A percentile compares a stretch with the other conserved stretches of the same genome.
These are phyloP conservation scores for Acipenser ruthenus DNA, from an alignment of 2,797 vertebrate species.

Conservation along the genomic window DNA sequence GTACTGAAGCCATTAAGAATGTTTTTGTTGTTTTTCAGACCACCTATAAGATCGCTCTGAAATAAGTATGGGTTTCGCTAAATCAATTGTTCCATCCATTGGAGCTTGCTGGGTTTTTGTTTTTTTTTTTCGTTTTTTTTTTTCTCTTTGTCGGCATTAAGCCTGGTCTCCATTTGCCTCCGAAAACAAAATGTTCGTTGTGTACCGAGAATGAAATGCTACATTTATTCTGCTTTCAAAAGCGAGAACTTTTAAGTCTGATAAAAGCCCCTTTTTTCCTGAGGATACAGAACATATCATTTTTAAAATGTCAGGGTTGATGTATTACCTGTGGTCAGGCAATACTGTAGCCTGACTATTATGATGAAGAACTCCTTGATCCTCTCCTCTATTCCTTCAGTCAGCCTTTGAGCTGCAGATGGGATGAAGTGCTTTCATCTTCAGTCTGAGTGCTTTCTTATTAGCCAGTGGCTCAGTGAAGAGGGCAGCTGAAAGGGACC, in stretches of 20 bases:
- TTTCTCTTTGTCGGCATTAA: background rate
- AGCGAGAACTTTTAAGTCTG: background rate
- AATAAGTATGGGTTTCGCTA: no score
- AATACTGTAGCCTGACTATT: slow-evolving; percentile 1
- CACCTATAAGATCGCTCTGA: no score
- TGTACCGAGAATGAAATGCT: background rate
- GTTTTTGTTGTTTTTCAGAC: no score
- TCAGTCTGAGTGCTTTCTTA: background rate
- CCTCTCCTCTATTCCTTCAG: background rate
- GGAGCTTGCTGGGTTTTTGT: no score
- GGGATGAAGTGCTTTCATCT: slow-evolving; percentile 2
- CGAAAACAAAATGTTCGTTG: background rate
- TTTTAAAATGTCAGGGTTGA: slow-evolving; percentile 9
- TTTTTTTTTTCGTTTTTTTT: background rate
- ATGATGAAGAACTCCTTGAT: slow-evolving; percentile 4
- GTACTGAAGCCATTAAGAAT: no score
- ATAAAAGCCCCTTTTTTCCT: background rate
- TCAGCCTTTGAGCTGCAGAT: background rate
- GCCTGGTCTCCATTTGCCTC: background rate
- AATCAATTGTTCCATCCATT: no score
- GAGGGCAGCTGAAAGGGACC: background rate
- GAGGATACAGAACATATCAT: background rate
- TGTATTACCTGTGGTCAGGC: slow-evolving; percentile 3
- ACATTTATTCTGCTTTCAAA: background rate
- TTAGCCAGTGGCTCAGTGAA: background rate